Conservation (phyloP, 2,888 invertebrate species). For the Scaeva pyrastri region DNA sequence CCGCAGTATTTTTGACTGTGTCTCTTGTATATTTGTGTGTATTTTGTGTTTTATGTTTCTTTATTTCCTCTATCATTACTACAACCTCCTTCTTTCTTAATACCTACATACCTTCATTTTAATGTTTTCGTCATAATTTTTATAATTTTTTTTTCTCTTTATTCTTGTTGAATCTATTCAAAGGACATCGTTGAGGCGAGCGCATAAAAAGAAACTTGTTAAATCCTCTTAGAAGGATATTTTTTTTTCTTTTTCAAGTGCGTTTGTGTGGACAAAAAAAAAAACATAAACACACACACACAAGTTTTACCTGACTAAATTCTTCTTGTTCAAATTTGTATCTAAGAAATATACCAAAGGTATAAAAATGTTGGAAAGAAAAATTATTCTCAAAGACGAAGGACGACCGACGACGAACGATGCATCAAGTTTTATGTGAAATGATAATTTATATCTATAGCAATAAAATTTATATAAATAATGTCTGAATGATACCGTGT, state of each 20-base stretch:
- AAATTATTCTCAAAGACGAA: slow-evolving; percentile 55
- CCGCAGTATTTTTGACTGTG: slow-evolving; percentile 3
- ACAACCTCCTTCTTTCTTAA: too few relatives aligned
- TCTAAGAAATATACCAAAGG: slow-evolving; percentile 6
- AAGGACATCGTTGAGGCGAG: slow-evolving; percentile 59
- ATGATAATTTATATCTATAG: background rate
- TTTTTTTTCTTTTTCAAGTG: background rate
- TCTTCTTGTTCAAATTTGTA: too few relatives aligned
- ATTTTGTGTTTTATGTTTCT: slow-evolving; percentile 9
- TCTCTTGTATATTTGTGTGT: slow-evolving; percentile 36
- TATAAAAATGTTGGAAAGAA: slow-evolving; percentile 43
- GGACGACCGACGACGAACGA: slow-evolving; percentile 50
- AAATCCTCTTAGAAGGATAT: slow-evolving; percentile 38
- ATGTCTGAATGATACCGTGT: slow-evolving; percentile 47
- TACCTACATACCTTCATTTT: background rate
- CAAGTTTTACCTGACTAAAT: slow-evolving; percentile 36
- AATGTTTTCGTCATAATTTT: slow-evolving; percentile 20
- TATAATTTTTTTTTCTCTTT: slow-evolving; percentile 1
- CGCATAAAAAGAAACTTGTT: slow-evolving; percentile 61
- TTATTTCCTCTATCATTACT: slow-evolving; percentile 1
- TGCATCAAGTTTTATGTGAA: slow-evolving; percentile 55
- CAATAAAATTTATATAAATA: slow-evolving; percentile 49
- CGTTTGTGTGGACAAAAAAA: slow-evolving; percentile 31
- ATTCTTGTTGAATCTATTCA: slow-evolving; percentile 32
- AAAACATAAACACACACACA: too few relatives aligned